A percentile compares a stretch with the other conserved stretches of the same genome.
These are phyloP conservation scores for Anguilla obscura DNA, from an alignment of 2,797 vertebrate genomes.

Conservation along the genomic window DNA sequence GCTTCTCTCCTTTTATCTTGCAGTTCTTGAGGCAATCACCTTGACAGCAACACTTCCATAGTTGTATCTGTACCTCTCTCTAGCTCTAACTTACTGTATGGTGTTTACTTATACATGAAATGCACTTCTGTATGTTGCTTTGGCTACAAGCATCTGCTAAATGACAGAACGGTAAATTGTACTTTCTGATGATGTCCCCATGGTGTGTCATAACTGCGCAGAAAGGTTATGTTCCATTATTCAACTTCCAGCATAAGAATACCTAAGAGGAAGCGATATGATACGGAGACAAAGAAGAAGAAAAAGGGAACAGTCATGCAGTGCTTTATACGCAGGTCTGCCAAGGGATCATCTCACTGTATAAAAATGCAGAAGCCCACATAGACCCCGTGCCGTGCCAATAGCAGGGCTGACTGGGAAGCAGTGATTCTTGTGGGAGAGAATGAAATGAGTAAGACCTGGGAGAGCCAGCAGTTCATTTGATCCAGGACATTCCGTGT, in stretches of 20 bases:
- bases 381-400: not conserved
- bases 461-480: conserved; percentile 4
- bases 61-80: not conserved
- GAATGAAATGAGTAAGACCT: not conserved
- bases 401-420: not conserved
- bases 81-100: not conserved
- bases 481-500: not conserved
- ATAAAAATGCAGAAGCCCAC: conserved; percentile 12
- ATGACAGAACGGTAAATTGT: not conserved
- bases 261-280: not conserved
- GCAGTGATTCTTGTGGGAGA: not conserved
- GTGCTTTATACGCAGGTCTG: not conserved
- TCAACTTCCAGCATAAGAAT: not conserved
- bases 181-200: not conserved
- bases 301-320: not conserved
- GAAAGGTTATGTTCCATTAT: not conserved
- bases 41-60: not conserved
- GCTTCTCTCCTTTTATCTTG: not conserved
- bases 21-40: not conserved
- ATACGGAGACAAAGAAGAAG: not conserved
- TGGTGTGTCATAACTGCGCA: not conserved
- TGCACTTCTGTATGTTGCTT: not conserved
- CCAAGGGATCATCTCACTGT: conserved; percentile 20
- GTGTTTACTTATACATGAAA: not conserved
- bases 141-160: not conserved